Evolutionary conservation across 2,797 vertebrate species (phyloP).

Genomic region (Phoeniculus purpureus): DNA sequence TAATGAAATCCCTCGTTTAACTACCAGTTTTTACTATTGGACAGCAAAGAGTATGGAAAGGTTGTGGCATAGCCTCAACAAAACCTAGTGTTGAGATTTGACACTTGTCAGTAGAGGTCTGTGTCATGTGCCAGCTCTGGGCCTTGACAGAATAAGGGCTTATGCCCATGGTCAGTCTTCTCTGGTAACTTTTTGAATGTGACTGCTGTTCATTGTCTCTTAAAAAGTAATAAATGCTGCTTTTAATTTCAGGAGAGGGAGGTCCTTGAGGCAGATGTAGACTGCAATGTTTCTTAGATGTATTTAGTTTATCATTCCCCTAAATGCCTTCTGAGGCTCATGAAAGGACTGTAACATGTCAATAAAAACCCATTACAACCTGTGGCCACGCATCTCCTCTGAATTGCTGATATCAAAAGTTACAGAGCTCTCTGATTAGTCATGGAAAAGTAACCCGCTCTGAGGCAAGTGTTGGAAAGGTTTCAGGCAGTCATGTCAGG

Average conservation of each 20-base stretch:
- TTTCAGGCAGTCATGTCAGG: background rate
- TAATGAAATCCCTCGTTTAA: background rate
- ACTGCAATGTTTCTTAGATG: background rate
- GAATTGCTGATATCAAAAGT: background rate
- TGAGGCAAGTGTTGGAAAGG: background rate
- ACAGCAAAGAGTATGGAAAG: background rate
- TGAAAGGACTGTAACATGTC: background rate
- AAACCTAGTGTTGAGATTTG: background rate
- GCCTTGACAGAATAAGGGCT: slow-evolving; percentile 53
- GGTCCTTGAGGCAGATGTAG: background rate
- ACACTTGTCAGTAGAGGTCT: slow-evolving; percentile 47
- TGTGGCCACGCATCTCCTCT: background rate
- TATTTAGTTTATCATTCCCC: background rate
- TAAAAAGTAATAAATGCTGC: background rate
- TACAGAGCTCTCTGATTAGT: background rate
- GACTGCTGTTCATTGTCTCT: background rate
- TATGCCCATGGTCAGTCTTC: slow-evolving; percentile 23
- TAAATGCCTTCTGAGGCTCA: background rate
- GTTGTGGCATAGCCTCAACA: background rate
- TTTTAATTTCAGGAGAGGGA: background rate
- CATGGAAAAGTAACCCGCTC: background rate
- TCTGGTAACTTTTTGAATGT: background rate
- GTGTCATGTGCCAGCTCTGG: background rate
- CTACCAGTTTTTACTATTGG: background rate
- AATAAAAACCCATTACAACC: background rate